phyloP scores from a whole-genome alignment of 1,140 invertebrate species.

The Drosophila murphyi region DNA sequence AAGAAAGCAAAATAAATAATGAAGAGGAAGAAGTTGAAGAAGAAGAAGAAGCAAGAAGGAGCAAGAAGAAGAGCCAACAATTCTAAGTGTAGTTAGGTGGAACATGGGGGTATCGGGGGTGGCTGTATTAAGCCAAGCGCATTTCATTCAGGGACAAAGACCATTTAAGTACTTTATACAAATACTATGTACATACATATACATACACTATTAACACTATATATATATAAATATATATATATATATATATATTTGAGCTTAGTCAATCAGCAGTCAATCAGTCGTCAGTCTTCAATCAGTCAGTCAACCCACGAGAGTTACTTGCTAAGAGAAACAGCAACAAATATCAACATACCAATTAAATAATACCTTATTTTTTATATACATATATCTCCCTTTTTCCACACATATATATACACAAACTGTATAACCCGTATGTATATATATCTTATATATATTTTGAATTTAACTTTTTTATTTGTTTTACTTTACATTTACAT shows the following conservation, averaged over 20 bases:
- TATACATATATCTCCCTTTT: slow-evolving; percentile 10
- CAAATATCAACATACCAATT: slow-evolving; percentile 61
- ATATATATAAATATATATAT: slow-evolving; percentile 25
- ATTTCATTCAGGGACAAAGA: slow-evolving; percentile 82
- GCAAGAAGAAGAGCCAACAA: slow-evolving; percentile 25
- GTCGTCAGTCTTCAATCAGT: slow-evolving; percentile 11
- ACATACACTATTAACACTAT: slow-evolving; percentile 30
- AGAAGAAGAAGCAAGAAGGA: slow-evolving; percentile 33
- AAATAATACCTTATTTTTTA: slow-evolving; percentile 46
- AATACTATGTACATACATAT: slow-evolving; percentile 32
- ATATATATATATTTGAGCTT: slow-evolving; percentile 31
- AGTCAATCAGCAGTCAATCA: slow-evolving; percentile 45
- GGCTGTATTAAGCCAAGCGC: slow-evolving; percentile 42
- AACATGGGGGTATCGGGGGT: background rate
- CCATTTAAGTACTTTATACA: slow-evolving; percentile 78
- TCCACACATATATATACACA: slow-evolving; percentile 1
- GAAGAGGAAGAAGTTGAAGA: too few relatives aligned
- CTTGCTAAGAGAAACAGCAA: slow-evolving; percentile 6
- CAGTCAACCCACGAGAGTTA: slow-evolving; percentile 25
- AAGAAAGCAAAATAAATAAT: background rate
- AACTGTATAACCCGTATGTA: slow-evolving; percentile 12
- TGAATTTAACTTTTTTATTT: slow-evolving; percentile 55
- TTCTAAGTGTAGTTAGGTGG: slow-evolving; percentile 18
- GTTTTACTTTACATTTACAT: slow-evolving; percentile 43
- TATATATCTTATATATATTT: slow-evolving; percentile 31